phyloP scores from a whole-genome alignment of 2,888 invertebrate genomes.

The Drosophila lacicola region DNA sequence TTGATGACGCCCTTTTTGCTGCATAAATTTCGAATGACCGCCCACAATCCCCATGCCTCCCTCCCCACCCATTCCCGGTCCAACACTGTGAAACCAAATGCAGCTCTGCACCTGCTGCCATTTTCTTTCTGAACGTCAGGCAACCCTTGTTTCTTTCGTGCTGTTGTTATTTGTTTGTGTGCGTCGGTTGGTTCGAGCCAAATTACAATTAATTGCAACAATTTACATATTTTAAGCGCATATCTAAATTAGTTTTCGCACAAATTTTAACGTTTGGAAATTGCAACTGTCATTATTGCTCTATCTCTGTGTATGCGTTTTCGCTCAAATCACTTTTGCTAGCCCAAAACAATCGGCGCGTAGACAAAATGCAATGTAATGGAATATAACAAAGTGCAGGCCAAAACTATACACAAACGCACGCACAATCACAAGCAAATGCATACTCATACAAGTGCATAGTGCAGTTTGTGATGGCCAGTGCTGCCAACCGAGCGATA shows the following conservation, averaged over 20 bases:
- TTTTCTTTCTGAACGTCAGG: conserved; percentile 69
- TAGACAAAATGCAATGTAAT: conserved; percentile 56
- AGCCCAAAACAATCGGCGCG: conserved; percentile 41
- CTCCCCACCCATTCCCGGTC: conserved; percentile 5
- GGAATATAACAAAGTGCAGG: conserved; percentile 65
- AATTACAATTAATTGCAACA: conserved; percentile 72
- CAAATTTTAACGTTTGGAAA: conserved; percentile 38
- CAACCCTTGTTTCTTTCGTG: conserved; percentile 53
- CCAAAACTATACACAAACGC: conserved; percentile 55
- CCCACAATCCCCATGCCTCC: conserved; percentile 20
- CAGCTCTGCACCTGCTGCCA: conserved; percentile 76
- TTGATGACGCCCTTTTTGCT: conserved; percentile 67
- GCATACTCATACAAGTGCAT: conserved; percentile 1
- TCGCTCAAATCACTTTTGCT: conserved; percentile 19
- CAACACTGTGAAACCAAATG: conserved; percentile 27
- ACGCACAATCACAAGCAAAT: conserved; percentile 6
- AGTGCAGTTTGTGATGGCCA: conserved; percentile 27
- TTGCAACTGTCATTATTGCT: conserved; percentile 28
- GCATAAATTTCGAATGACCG: conserved; percentile 53
- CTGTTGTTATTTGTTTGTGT: conserved; percentile 40
- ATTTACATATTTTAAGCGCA: conserved; percentile 62
- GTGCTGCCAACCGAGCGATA: conserved; percentile 49
- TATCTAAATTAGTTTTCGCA: conserved; percentile 39
- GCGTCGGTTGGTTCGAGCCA: conserved; percentile 34
- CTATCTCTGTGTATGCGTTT: conserved; percentile 5